These are phyloP conservation scores for Tympanoctomys barrerae DNA, from an alignment of 2,797 vertebrate genomes.

Conservation along the genomic window DNA sequence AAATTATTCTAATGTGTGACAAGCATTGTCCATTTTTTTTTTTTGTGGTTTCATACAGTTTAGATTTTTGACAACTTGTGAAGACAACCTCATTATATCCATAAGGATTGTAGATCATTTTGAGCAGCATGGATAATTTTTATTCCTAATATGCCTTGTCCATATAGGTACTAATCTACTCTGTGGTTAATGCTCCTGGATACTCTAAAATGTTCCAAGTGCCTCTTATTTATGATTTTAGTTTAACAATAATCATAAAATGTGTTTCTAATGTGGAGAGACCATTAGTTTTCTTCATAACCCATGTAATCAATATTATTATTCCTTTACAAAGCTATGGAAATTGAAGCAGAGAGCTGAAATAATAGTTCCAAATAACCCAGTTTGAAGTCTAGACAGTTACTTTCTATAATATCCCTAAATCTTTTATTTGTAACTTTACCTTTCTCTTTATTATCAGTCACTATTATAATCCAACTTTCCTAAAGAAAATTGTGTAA, in stretches of 20 bases:
- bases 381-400: background rate
- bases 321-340: background rate
- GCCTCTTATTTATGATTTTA: background rate
- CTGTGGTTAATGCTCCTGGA: background rate
- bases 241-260: background rate
- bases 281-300: background rate
- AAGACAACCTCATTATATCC: background rate
- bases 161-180: background rate
- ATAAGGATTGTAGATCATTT: background rate
- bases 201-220: background rate
- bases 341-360: background rate
- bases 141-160: background rate
- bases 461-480: background rate
- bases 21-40: background rate
- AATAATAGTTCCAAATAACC: background rate
- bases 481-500: background rate
- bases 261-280: background rate
- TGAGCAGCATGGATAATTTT: background rate
- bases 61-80: background rate
- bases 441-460: background rate
- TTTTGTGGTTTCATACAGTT: background rate
- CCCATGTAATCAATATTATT: background rate
- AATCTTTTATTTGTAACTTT: background rate
- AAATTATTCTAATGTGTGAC: background rate
- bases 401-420: background rate